phyloP scores from a whole-genome alignment of 2,888 invertebrate species.

The Rugalucina vietnamica region DNA sequence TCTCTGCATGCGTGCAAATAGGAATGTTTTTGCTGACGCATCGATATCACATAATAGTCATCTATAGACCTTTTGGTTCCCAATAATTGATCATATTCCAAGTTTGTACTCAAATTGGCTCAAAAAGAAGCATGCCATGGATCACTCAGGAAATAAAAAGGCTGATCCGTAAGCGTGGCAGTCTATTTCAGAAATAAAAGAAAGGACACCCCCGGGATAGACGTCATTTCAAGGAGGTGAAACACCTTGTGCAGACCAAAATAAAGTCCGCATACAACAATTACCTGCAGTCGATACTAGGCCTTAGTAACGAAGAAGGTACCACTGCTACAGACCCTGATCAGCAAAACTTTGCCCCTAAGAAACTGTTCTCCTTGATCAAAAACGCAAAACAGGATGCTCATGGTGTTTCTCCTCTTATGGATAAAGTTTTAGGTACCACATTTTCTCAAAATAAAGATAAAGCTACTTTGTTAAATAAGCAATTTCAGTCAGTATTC shows the following conservation, averaged over 20 bases:
- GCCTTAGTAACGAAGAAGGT: background rate
- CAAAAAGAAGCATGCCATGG: constrained; percentile 2
- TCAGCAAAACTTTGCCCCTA: constrained; percentile 11
- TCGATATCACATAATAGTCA: too few relatives aligned
- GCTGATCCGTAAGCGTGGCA: background rate
- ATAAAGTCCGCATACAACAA: background rate
- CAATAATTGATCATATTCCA: too few relatives aligned
- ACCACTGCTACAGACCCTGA: background rate
- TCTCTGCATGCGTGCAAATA: too few relatives aligned
- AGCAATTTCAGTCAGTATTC: constrained; percentile 16
- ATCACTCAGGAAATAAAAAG: constrained; percentile 13
- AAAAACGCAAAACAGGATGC: constrained; percentile 23
- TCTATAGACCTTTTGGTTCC: too few relatives aligned
- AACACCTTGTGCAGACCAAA: constrained; percentile 9
- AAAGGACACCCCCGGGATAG: background rate
- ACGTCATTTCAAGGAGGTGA: background rate
- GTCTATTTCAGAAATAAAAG: background rate
- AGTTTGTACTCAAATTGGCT: too few relatives aligned
- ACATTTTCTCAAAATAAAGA: background rate
- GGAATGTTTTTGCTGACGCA: too few relatives aligned
- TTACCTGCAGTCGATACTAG: constrained; percentile 17
- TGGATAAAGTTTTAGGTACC: background rate
- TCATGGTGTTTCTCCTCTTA: constrained; percentile 19
- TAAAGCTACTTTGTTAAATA: background rate
- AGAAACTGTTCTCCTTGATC: constrained; percentile 6